Base-by-base conservation (phyloP, 1,140 invertebrate genomes). In the Bombus superbus region DNA sequence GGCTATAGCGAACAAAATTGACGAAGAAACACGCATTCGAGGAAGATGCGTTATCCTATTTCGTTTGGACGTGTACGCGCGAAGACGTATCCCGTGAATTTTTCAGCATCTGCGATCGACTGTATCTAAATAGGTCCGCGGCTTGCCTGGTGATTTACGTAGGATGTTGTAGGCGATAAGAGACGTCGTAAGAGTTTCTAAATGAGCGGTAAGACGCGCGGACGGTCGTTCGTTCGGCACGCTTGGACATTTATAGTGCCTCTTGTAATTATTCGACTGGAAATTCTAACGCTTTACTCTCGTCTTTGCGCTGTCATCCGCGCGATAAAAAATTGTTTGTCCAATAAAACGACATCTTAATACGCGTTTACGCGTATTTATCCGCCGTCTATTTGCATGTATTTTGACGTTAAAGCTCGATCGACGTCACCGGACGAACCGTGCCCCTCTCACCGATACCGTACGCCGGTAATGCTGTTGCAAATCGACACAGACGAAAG, bases 161-260 rank as follows among this genome's bases (percentile, higher is more conserved):
- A 38, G 80, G 80, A 74, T 72, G 80, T 64, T 38, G 38, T 11
- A 22, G 47, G 47, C 40, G 80, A 81, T 44, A 81, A 73, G 69
- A 59, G 59, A 35, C 38, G 40, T 64, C 53, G 57, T 44, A 32
- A 59, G 47, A 32, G 44, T 6, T 47, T 66, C 40, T 69, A 47
- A 47, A 79, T 44, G 76, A 79, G 8, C 13, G 13, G 28, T 4
- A 42, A 77, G 75, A 18, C 38, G 28, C 75, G 59, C 44, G 77
- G n/a, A 79, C 62, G 42, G 25, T 25, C 64, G 64, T 53, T 53
- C 8, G 25, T 32, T 28, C 25, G 35, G 18, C 11, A 38, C 5
- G 18, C 6, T 18, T 6, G 11, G 77, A 68, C 77, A n/a, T 47
- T 66, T 68, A 68, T 35, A 57, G 77, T 25, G 38, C 18, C 22